A percentile compares a stretch with the other conserved stretches of the same genome.
These are phyloP conservation scores for Sinodicranocentrus sp. DNA, from an alignment of 2,888 invertebrate species.

Conservation along the genomic window DNA sequence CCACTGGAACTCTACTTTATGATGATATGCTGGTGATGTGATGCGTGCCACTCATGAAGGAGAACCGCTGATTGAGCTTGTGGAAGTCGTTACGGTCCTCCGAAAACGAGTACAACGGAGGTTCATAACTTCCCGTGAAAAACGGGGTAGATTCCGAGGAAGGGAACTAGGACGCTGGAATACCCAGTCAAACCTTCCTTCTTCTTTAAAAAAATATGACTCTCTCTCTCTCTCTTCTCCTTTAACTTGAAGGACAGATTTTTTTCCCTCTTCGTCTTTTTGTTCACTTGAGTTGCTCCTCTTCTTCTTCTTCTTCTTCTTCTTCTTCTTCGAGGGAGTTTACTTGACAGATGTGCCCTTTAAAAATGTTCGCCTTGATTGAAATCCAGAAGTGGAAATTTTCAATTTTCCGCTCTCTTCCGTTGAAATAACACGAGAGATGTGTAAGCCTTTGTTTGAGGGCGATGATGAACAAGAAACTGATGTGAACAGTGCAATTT, in stretches of 20 bases:
- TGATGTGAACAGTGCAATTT: too few relatives aligned
- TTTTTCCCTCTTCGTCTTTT: neutral
- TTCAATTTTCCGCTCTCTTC: too few relatives aligned
- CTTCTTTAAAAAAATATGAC: neutral
- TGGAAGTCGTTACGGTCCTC: neutral
- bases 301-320: neutral
- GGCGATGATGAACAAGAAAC: too few relatives aligned
- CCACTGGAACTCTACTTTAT: too few relatives aligned
- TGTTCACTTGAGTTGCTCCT: conserved; percentile 30
- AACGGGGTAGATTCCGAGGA: too few relatives aligned
- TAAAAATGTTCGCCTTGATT: too few relatives aligned
- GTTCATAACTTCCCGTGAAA: conserved; percentile 13
- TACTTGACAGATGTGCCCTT: too few relatives aligned
- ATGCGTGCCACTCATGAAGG: conserved; percentile 35
- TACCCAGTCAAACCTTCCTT: neutral
- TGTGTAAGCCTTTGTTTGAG: too few relatives aligned
- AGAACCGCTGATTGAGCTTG: conserved; percentile 27
- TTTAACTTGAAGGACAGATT: conserved; percentile 28
- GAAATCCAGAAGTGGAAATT: too few relatives aligned
- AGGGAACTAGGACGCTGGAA: too few relatives aligned
- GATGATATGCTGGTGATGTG: neutral
- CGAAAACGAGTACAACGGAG: conserved; percentile 6
- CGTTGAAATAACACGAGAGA: too few relatives aligned
- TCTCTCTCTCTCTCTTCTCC: conserved; percentile 4
- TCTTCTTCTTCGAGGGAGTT: neutral